phyloP scores from a whole-genome alignment of 2,888 invertebrate species.

The Galerucella calmariensis region DNA sequence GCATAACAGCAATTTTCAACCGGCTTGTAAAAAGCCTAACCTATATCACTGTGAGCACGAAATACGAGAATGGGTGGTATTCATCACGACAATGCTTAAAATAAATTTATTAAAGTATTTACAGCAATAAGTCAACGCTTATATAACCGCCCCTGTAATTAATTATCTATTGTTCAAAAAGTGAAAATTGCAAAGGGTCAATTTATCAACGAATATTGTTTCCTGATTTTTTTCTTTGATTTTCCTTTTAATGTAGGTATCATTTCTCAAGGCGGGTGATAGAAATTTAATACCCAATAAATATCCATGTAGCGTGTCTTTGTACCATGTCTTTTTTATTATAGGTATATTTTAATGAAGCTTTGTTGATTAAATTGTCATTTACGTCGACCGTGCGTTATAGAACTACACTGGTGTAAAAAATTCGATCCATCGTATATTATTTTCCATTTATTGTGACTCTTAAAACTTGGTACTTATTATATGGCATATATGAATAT shows the following conservation, averaged over 20 bases:
- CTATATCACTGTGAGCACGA: conserved; percentile 4
- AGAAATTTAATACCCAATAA: no score
- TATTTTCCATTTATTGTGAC: no score
- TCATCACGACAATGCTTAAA: conserved; percentile 24
- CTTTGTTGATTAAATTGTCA: no score
- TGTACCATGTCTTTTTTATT: no score
- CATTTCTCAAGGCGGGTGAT: no score
- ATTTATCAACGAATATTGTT: background rate
- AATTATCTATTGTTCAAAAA: conserved; percentile 13
- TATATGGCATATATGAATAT: no score
- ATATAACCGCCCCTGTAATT: conserved; percentile 17
- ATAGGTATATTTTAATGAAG: no score
- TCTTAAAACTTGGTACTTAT: no score
- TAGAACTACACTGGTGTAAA: no score
- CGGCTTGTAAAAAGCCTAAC: background rate
- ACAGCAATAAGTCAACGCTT: conserved; percentile 22
- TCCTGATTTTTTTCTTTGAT: background rate
- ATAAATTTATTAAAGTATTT: conserved; percentile 18
- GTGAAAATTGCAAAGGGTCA: conserved; percentile 2
- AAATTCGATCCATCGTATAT: no score
- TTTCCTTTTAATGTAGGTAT: background rate
- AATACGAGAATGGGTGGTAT: conserved; percentile 25
- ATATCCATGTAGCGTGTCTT: no score
- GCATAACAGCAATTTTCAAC: background rate
- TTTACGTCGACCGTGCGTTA: no score